These are phyloP conservation scores for Eilema caniola DNA, from an alignment of 2,888 invertebrate genomes.

Conservation along the genomic window DNA sequence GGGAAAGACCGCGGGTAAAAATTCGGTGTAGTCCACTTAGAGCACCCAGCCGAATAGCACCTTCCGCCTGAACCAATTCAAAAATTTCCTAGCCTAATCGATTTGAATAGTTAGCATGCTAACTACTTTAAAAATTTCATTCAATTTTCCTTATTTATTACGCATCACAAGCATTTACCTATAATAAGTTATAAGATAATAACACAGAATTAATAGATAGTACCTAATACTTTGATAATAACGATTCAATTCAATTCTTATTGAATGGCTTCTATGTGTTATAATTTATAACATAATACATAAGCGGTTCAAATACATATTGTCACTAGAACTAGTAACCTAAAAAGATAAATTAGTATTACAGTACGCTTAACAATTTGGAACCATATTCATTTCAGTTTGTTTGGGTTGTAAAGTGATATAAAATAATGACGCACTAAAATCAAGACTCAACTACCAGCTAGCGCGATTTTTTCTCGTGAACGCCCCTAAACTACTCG, in stretches of 20 bases:
- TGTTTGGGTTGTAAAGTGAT: constrained; percentile 11
- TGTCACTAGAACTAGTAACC: neutral
- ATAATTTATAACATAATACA: neutral
- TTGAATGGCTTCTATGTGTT: too few relatives aligned
- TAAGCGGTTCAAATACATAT: neutral
- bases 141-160: neutral
- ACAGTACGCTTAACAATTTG: neutral
- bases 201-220: too few relatives aligned
- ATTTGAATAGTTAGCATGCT: too few relatives aligned
- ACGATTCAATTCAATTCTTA: too few relatives aligned
- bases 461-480: constrained; percentile 66
- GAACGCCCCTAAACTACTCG: constrained; percentile 70
- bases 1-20: too few relatives aligned
- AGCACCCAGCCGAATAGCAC: too few relatives aligned
- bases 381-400: neutral
- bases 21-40: too few relatives aligned
- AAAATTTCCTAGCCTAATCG: too few relatives aligned
- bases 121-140: too few relatives aligned
- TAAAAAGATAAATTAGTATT: neutral
- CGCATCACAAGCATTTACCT: neutral
- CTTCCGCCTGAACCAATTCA: too few relatives aligned
- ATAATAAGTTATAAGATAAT: too few relatives aligned
- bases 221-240: too few relatives aligned
- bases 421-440: constrained; percentile 30
- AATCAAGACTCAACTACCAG: constrained; percentile 45